phyloP scores from a whole-genome alignment of 2,113 vertebrate species.

The Oryzias woworae region DNA sequence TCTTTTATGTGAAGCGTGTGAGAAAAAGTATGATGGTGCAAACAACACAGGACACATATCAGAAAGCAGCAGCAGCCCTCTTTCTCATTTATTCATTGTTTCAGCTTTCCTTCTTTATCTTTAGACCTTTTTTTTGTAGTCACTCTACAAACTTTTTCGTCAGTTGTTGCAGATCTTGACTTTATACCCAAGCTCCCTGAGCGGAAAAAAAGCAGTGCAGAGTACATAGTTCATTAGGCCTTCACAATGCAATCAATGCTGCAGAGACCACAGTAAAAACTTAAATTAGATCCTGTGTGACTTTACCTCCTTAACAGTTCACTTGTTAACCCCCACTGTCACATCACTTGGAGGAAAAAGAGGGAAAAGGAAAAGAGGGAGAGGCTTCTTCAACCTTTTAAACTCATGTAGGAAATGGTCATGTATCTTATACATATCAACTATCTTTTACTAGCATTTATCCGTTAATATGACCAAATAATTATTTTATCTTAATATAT shows the following conservation, averaged over 20 bases:
- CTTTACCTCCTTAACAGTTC: constrained; percentile 64
- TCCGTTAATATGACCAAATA: too few relatives aligned
- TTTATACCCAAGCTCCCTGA: constrained; percentile 42
- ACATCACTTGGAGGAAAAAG: constrained; percentile 19
- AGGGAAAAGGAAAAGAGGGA: constrained; percentile 14
- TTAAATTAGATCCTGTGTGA: constrained; percentile 76
- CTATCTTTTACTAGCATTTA: too few relatives aligned
- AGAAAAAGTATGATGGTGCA: constrained; percentile 10
- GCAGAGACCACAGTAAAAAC: constrained; percentile 57
- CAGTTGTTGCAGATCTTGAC: constrained; percentile 41
- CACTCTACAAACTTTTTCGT: constrained; percentile 39
- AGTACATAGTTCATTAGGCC: constrained; percentile 73
- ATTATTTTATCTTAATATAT: not conserved
- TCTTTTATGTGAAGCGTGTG: constrained; percentile 27
- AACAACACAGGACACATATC: constrained; percentile 12
- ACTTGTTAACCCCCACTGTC: constrained; percentile 50
- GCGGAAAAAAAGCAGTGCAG: constrained; percentile 42
- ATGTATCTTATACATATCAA: not conserved
- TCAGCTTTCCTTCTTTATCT: constrained; percentile 22
- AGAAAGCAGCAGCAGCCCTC: constrained; percentile 25
- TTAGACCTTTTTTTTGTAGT: constrained; percentile 34
- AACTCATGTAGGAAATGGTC: constrained; percentile 6
- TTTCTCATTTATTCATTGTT: constrained; percentile 43
- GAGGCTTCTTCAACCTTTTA: constrained; percentile 29
- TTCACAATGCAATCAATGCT: constrained; percentile 73